These are phyloP conservation scores for Halcyon senegalensis DNA, from an alignment of 2,113 vertebrate genomes.

Conservation along the genomic window DNA sequence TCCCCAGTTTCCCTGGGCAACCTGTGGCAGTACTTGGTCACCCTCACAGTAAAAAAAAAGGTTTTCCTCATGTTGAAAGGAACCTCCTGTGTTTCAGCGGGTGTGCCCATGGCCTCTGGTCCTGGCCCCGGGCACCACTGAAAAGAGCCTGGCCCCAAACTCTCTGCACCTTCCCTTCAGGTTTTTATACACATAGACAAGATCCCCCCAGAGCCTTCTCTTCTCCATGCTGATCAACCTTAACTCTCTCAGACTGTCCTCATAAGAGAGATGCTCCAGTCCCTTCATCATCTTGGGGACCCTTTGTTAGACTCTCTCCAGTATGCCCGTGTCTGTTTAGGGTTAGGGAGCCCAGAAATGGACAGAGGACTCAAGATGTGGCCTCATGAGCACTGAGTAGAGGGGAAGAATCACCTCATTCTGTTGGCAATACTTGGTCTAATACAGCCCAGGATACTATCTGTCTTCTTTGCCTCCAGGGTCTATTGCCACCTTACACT, in stretches of 20 bases:
- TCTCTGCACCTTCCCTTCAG: not conserved
- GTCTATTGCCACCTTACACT: no score
- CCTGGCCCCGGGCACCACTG: not conserved
- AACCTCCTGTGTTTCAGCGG: not conserved
- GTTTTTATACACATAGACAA: not conserved
- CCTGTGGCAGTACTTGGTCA: rapidly evolving
- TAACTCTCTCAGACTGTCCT: not conserved
- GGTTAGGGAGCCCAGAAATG: not conserved
- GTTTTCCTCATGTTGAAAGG: not conserved
- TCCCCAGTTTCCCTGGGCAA: not conserved
- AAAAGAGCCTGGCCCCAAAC: not conserved
- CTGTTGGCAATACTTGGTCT: no score
- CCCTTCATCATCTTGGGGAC: not conserved
- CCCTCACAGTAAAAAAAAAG: not conserved
- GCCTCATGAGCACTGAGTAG: not conserved
- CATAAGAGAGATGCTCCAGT: not conserved
- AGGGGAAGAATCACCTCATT: no score
- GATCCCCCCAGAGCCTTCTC: rapidly evolving
- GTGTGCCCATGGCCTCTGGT: not conserved
- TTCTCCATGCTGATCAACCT: not conserved
- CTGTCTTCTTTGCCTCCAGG: no score
- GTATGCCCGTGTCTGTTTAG: not conserved
- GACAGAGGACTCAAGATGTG: no score
- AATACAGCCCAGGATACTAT: no score
- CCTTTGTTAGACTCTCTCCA: not conserved